These are phyloP conservation scores for Calypte anna DNA, from an alignment of 2,113 vertebrate genomes.

Conservation along the genomic window DNA sequence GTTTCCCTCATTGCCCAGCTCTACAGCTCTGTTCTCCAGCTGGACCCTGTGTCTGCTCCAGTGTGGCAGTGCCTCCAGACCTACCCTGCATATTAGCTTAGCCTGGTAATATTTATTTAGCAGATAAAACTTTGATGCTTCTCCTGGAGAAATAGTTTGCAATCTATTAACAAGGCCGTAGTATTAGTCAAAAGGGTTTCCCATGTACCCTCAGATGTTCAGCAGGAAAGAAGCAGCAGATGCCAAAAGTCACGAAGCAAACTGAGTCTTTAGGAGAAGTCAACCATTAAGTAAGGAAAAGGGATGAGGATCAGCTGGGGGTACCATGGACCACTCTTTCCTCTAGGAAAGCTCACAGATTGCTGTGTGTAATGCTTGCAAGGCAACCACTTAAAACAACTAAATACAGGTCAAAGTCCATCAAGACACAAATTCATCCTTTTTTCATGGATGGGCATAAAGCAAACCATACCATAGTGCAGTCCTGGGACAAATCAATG, in stretches of 20 bases:
- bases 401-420: background rate
- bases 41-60: background rate
- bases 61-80: background rate
- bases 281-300: background rate
- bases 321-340: background rate
- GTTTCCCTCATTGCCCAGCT: background rate
- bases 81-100: background rate
- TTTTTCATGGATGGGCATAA: background rate
- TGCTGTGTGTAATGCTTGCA: background rate
- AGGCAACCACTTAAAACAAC: background rate
- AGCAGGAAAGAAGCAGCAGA: background rate
- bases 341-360: background rate
- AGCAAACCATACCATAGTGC: background rate
- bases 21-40: background rate
- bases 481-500: accelerated
- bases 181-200: slow-evolving; percentile 26
- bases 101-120: background rate
- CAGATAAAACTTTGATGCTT: slow-evolving; percentile 1
- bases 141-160: background rate
- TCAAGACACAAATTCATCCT: background rate
- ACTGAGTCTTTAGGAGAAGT: background rate
- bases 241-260: slow-evolving; percentile 18
- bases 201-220: background rate
- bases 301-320: background rate
- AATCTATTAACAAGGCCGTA: background rate